Evolutionary conservation across 2,113 vertebrate genomes (phyloP).

Genomic region (Microcebus jonahi): DNA sequence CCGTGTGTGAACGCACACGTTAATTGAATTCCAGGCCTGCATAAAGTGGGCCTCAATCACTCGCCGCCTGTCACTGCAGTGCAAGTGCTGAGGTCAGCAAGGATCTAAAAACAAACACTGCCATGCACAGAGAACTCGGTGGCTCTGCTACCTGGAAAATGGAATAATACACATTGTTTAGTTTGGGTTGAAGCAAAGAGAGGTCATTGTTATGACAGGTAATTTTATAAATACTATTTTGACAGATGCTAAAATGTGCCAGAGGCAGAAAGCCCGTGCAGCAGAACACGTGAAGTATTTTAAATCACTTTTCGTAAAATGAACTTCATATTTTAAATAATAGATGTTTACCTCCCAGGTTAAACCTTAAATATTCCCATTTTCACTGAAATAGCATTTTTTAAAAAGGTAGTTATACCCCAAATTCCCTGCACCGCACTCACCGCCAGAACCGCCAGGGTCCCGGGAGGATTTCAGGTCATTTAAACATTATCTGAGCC

Average conservation of each 20-base stretch:
- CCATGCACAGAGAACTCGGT: neutral
- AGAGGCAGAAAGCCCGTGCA: slow-evolving; percentile 57
- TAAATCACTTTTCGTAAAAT: slow-evolving; percentile 68
- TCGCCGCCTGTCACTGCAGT: neutral
- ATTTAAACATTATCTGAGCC: neutral
- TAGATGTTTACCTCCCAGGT: slow-evolving; percentile 72
- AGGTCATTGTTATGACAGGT: slow-evolving; percentile 69
- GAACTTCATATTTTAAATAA: slow-evolving; percentile 73
- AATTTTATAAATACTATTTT: slow-evolving; percentile 70
- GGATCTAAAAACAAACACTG: slow-evolving; percentile 54
- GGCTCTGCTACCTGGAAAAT: neutral
- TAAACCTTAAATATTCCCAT: slow-evolving; percentile 32
- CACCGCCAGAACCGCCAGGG: accelerated
- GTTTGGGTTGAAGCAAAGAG: slow-evolving; percentile 43
- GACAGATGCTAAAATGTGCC: slow-evolving; percentile 55
- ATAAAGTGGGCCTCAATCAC: neutral
- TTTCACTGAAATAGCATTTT: slow-evolving; percentile 8
- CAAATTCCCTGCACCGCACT: neutral
- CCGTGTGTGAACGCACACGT: neutral
- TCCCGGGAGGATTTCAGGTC: neutral
- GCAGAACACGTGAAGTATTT: slow-evolving; percentile 26
- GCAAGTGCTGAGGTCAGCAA: slow-evolving; percentile 55
- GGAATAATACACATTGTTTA: neutral
- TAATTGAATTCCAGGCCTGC: neutral
- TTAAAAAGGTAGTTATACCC: neutral